A percentile compares a stretch with the other conserved stretches of the same genome.
Conservation (phyloP, 1,140 invertebrate species). For the Chironomus tepperi region DNA sequence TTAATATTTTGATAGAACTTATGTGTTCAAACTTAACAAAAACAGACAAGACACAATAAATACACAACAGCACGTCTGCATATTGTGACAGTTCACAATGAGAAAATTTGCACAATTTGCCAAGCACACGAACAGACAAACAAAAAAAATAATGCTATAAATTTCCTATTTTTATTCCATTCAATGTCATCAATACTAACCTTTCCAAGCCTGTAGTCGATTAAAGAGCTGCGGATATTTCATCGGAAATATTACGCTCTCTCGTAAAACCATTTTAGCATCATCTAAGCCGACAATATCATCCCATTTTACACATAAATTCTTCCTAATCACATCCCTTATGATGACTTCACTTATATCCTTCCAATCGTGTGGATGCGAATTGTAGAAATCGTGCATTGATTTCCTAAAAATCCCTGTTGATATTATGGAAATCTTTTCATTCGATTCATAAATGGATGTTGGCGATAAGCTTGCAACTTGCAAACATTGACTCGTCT, state of each 20-base stretch:
- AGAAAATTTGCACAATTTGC: too few relatives aligned
- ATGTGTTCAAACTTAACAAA: too few relatives aligned
- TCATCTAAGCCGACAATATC: conserved; percentile 68
- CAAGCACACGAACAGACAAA: too few relatives aligned
- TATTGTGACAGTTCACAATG: too few relatives aligned
- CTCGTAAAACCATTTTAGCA: conserved; percentile 77
- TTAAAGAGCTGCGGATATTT: conserved; percentile 79
- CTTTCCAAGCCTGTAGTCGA: conserved; percentile 70
- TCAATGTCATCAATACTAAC: neutral
- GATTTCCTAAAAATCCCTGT: conserved; percentile 29
- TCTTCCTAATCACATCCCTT: conserved; percentile 30
- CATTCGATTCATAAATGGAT: neutral
- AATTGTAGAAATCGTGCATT: conserved; percentile 13
- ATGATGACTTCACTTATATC: conserved; percentile 3
- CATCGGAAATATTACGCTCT: conserved; percentile 77
- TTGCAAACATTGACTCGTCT: conserved; percentile 6
- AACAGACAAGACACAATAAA: too few relatives aligned
- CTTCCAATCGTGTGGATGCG: conserved; percentile 25
- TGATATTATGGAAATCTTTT: conserved; percentile 24
- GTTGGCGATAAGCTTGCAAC: neutral
- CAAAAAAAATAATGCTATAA: too few relatives aligned
- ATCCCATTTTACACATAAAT: conserved; percentile 50
- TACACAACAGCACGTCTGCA: too few relatives aligned
- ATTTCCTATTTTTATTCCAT: too few relatives aligned
- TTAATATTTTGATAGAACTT: too few relatives aligned